A percentile compares a stretch with the other conserved stretches of the same genome.
These are phyloP conservation scores for Marronus borbonicus DNA, from an alignment of 2,888 invertebrate species.

Conservation along the genomic window DNA sequence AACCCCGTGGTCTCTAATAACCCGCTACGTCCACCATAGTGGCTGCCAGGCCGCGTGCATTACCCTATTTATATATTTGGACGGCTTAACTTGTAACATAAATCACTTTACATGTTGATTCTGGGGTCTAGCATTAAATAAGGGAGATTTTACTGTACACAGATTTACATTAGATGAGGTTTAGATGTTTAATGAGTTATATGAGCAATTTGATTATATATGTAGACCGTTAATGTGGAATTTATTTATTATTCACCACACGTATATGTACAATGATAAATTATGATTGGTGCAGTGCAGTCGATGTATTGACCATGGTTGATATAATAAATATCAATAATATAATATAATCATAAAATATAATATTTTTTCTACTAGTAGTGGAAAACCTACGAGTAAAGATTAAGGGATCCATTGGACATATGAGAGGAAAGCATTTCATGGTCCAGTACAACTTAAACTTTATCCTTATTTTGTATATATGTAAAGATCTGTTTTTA, in stretches of 20 bases:
- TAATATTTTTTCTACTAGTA: too few relatives aligned
- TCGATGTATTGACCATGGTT: too few relatives aligned
- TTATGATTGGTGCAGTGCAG: too few relatives aligned
- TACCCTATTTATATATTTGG: conserved; percentile 58
- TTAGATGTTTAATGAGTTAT: conserved; percentile 37
- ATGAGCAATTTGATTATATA: conserved; percentile 22
- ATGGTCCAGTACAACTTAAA: too few relatives aligned
- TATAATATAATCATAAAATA: too few relatives aligned
- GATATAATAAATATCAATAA: too few relatives aligned
- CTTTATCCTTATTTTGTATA: too few relatives aligned
- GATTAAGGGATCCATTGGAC: too few relatives aligned
- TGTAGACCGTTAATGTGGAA: background rate
- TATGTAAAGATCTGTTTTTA: too few relatives aligned
- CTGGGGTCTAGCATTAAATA: conserved; percentile 55
- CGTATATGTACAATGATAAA: background rate
- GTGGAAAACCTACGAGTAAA: too few relatives aligned
- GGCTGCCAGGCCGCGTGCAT: conserved; percentile 55
- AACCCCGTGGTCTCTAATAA: conserved; percentile 58
- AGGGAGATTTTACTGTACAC: conserved; percentile 53
- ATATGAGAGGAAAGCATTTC: too few relatives aligned
- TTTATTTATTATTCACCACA: background rate
- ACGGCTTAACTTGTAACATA: conserved; percentile 59
- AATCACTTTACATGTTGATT: conserved; percentile 61
- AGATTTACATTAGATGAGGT: conserved; percentile 17
- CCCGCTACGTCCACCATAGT: conserved; percentile 56